Evolutionary conservation across 1,140 invertebrate species (phyloP).

Genomic region (Diprion similis): DNA sequence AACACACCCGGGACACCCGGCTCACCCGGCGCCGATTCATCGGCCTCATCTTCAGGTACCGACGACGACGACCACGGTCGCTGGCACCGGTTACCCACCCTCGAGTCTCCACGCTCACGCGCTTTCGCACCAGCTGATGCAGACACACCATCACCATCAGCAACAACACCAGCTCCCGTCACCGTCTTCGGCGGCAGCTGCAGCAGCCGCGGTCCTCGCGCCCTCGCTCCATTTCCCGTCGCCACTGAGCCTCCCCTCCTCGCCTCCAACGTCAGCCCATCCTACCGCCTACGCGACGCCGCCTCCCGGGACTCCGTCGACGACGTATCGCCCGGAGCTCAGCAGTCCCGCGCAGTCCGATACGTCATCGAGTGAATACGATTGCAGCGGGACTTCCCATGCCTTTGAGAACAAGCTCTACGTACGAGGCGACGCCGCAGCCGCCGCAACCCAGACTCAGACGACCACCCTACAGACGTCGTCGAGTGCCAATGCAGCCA

Average conservation of each 20-base stretch:
- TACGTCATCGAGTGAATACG: constrained; percentile 55
- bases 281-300: constrained; percentile 10
- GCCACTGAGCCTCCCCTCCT: constrained; percentile 41
- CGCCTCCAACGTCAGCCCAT: constrained; percentile 20
- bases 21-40: constrained; percentile 23
- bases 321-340: constrained; percentile 20
- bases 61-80: constrained; percentile 12
- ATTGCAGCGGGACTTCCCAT: constrained; percentile 35
- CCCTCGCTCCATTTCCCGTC: constrained; percentile 31
- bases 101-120: constrained; percentile 34
- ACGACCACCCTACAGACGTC: constrained; percentile 29
- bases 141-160: background rate
- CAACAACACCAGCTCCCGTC: constrained; percentile 18
- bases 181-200: constrained; percentile 14
- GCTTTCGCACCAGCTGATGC: constrained; percentile 18
- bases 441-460: constrained; percentile 20
- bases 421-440: background rate
- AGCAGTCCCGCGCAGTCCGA: constrained; percentile 50
- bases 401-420: constrained; percentile 36
- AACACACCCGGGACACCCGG: constrained; percentile 11
- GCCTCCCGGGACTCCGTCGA: constrained; percentile 12
- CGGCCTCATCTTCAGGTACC: constrained; percentile 15
- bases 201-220: constrained; percentile 18
- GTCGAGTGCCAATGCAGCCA: constrained; percentile 44
- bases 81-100: constrained; percentile 21